phyloP scores from a whole-genome alignment of 2,113 vertebrate genomes.

The Rhagologus leucostigma region DNA sequence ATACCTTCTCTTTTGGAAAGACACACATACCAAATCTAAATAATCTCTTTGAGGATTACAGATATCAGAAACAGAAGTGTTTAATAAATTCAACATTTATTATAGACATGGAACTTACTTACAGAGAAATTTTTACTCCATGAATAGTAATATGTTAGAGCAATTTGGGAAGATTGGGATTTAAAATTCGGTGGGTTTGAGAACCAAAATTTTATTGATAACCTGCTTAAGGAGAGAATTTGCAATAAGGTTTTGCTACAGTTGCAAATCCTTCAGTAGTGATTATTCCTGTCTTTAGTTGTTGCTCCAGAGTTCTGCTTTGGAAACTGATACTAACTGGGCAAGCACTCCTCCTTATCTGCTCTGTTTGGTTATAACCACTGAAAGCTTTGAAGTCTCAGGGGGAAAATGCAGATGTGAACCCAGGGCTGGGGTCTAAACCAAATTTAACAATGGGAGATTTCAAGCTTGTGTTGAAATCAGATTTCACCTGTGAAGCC shows the following conservation, averaged over 20 bases:
- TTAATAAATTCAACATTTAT: background rate
- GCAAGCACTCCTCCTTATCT: background rate
- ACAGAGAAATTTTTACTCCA: background rate
- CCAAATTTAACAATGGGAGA: background rate
- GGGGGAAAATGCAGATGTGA: background rate
- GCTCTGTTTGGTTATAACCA: background rate
- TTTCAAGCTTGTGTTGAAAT: slow-evolving; percentile 17
- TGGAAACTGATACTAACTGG: background rate
- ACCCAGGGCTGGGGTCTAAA: background rate
- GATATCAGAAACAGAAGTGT: background rate
- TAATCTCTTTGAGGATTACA: background rate
- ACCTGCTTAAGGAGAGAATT: background rate
- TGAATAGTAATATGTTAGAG: background rate
- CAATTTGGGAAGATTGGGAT: background rate
- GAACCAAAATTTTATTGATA: background rate
- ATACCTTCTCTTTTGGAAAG: background rate
- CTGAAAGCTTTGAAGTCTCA: background rate
- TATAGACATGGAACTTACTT: background rate
- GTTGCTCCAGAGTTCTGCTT: background rate
- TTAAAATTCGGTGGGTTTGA: background rate
- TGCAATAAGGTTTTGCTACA: background rate
- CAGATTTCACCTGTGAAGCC: slow-evolving; percentile 12
- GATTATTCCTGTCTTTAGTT: background rate
- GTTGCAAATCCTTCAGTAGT: background rate
- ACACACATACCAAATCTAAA: background rate